Percentiles rank a stretch among this genome's conserved stretches.
These are phyloP conservation scores for Peromyscus leucopus DNA, from an alignment of 2,113 vertebrate genomes.

Conservation along the genomic window DNA sequence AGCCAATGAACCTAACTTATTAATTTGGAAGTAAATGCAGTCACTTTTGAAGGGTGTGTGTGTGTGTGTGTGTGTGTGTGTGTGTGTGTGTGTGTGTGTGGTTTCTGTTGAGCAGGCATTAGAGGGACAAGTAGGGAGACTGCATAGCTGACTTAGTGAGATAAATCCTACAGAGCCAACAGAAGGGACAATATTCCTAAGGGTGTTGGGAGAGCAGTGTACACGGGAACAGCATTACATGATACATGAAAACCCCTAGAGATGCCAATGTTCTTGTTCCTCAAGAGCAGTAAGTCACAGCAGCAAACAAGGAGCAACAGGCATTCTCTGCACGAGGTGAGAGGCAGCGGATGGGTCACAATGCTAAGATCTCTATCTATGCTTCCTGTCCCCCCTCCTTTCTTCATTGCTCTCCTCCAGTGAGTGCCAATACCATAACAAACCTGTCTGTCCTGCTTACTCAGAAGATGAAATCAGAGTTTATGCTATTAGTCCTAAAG, in stretches of 20 bases:
- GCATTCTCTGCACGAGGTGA: neutral
- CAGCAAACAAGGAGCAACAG: neutral
- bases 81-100: neutral
- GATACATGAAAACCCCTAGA: neutral
- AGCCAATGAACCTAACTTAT: neutral
- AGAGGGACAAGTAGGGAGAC: neutral
- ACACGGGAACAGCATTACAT: neutral
- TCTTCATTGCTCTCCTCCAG: neutral
- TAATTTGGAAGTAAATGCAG: conserved; percentile 29
- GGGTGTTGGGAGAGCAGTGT: neutral
- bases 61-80: too few relatives aligned
- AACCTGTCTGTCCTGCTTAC: neutral
- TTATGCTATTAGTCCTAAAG: neutral
- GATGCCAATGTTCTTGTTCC: conserved; percentile 19
- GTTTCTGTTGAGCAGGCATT: neutral
- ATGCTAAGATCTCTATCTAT: neutral
- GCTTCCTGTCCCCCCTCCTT: neutral
- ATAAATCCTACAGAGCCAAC: neutral
- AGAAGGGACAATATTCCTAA: neutral
- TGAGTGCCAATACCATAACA: conserved; percentile 2
- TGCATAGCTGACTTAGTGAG: neutral
- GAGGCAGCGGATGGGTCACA: neutral
- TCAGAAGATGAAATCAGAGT: neutral
- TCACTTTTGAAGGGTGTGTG: neutral
- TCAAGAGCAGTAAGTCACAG: neutral